These are phyloP conservation scores for Strigops habroptila DNA, from an alignment of 2,113 vertebrate species.

Conservation along the genomic window DNA sequence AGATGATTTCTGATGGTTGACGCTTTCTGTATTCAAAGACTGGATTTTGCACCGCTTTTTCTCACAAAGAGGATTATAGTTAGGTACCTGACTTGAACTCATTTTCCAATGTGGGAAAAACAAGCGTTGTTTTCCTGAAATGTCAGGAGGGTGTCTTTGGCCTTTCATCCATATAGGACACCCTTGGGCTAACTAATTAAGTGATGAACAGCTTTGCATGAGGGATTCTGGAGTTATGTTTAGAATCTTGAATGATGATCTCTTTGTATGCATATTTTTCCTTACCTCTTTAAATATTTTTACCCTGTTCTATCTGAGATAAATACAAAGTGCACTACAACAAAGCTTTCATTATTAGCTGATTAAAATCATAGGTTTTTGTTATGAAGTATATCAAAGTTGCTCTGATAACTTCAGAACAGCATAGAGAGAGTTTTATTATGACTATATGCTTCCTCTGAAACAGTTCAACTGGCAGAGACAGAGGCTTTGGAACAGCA, in stretches of 20 bases:
- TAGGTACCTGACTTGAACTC: background rate
- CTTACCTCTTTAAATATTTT: background rate
- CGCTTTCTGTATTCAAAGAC: background rate
- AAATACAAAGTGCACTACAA: background rate
- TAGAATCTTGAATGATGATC: background rate
- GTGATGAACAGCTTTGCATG: background rate
- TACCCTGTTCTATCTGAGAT: background rate
- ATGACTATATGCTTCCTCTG: background rate
- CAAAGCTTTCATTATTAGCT: background rate
- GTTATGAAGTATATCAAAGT: background rate
- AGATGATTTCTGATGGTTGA: background rate
- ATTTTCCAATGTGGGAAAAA: background rate
- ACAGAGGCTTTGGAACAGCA: background rate
- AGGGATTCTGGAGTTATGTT: background rate
- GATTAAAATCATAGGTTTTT: background rate
- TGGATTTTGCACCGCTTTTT: background rate
- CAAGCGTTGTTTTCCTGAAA: background rate
- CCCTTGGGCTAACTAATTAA: background rate
- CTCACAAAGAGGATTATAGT: background rate
- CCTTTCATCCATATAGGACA: background rate
- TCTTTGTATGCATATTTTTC: background rate
- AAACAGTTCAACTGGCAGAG: background rate
- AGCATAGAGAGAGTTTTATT: background rate
- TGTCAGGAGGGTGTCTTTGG: background rate
- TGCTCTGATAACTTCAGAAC: background rate